Evolutionary conservation across 2,888 invertebrate genomes (phyloP), one percentile per base, ranked within the genome.

Genomic region (Charanyca ferruginea): DNA sequence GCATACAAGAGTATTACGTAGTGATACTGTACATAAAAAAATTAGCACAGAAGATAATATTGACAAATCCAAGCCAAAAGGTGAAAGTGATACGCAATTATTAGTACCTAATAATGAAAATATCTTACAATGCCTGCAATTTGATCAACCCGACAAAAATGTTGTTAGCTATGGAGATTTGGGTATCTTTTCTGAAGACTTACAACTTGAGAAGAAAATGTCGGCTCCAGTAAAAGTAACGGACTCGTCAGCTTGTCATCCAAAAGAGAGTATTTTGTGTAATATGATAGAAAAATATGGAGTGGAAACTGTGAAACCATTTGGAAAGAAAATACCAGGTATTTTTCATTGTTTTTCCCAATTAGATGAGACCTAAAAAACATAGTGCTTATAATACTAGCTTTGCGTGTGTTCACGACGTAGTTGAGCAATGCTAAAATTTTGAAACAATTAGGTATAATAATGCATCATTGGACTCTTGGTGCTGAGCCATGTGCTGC

Each of bases 251-350:
- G 16, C 23, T 58, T 54, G 63, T 60, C 54, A 77, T 51, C 81
- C 83, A 51, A 84, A 86, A 66, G 81, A 91, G 18, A 91, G 91
- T 69, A 84, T 93, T 65, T 79, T 94, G 42, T 93, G 92, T 83
- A 73, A 64, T 42, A 90, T 91, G 89, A 79, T 94, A 71, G 85
- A 91, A 49, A 93, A 90, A 82, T 87, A 92, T 85, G 91, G 88
- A 22, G 84, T 79, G 42, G 72, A 74, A 51, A 66, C 64, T 58
- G 67, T 85, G 2, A 87, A 80, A 79, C 80, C 54, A 44, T 28
- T 45, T 18, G 64, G 79, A 13, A 88, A 85, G 57, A 90, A 89
- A 83, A 59, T 87, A 53, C 58, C 90, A 83, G 94, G 94, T 93
- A 85, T 81, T 54, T 49, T 53, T 11, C 8, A 9, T 11, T 45